Evolutionary conservation across 2,888 invertebrate species (phyloP).

Genomic region (Chorisops tibialis): DNA sequence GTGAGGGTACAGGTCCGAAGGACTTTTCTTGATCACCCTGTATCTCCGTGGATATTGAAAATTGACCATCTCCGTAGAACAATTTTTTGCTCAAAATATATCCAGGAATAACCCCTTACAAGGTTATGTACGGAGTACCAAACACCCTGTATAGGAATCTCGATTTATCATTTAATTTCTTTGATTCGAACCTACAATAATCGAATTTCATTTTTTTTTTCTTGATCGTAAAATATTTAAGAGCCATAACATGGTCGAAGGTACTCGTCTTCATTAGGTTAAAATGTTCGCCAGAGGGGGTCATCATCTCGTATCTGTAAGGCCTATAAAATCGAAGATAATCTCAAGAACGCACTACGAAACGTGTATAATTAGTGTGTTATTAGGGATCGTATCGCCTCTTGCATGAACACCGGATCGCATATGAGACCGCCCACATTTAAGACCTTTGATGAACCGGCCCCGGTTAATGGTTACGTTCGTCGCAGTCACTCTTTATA

Average conservation of each 20-base stretch:
- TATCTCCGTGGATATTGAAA: too few relatives aligned
- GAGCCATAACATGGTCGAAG: conserved; percentile 1
- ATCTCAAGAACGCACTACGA: conserved; percentile 13
- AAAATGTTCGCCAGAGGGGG: neutral
- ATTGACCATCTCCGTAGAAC: too few relatives aligned
- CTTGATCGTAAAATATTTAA: conserved; percentile 19
- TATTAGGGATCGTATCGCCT: conserved; percentile 19
- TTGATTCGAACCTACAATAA: too few relatives aligned
- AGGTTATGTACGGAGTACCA: too few relatives aligned
- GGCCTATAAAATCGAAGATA: conserved; percentile 24
- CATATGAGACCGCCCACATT: conserved; percentile 22
- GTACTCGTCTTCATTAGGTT: conserved; percentile 23
- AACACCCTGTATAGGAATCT: too few relatives aligned
- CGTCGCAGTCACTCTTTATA: conserved; percentile 6
- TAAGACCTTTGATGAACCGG: conserved; percentile 24
- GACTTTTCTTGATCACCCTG: too few relatives aligned
- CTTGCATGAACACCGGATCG: neutral
- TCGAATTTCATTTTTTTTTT: neutral
- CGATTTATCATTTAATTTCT: too few relatives aligned
- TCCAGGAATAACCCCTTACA: too few relatives aligned
- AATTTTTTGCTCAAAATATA: too few relatives aligned
- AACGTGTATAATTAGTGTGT: conserved; percentile 24
- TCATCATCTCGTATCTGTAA: neutral
- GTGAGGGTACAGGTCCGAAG: too few relatives aligned
- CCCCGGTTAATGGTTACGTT: conserved; percentile 17